These are phyloP conservation scores for Clarias pachynema DNA, from an alignment of 2,797 vertebrate genomes.

Conservation along the genomic window DNA sequence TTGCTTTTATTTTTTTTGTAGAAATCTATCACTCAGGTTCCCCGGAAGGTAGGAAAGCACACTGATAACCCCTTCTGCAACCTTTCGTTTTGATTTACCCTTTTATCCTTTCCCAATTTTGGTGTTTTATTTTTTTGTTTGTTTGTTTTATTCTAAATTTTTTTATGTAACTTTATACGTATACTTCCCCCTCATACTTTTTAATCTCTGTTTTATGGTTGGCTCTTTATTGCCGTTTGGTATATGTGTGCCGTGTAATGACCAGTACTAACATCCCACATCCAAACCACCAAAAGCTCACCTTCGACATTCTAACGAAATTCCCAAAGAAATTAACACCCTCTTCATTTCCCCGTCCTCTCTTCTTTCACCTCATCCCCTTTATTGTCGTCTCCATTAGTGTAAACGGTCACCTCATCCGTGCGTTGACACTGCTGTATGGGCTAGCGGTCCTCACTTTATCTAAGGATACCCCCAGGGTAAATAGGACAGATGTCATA, in stretches of 20 bases:
- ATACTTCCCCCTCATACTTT: slow-evolving; percentile 63
- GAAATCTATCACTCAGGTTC: slow-evolving; percentile 99
- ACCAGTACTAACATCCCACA: slow-evolving; percentile 68
- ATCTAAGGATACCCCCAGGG: slow-evolving; percentile 28
- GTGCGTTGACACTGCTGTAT: slow-evolving; percentile 25
- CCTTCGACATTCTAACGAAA: slow-evolving; percentile 62
- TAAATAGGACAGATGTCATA: slow-evolving; percentile 35
- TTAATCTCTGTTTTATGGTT: slow-evolving; percentile 44
- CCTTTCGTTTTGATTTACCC: slow-evolving; percentile 59
- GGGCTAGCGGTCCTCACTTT: background rate
- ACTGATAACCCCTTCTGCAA: slow-evolving; percentile 66
- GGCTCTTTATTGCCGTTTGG: slow-evolving; percentile 61
- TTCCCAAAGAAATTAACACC: slow-evolving; percentile 63
- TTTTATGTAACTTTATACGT: slow-evolving; percentile 71
- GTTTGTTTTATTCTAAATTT: background rate
- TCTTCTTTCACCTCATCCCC: slow-evolving; percentile 42
- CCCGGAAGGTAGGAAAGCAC: slow-evolving; percentile 94
- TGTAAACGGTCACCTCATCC: slow-evolving; percentile 43
- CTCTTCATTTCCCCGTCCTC: slow-evolving; percentile 57
- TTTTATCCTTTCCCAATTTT: slow-evolving; percentile 61
- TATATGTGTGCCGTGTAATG: slow-evolving; percentile 70
- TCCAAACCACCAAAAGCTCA: slow-evolving; percentile 63
- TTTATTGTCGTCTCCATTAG: slow-evolving; percentile 41
- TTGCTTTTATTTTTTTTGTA: slow-evolving; percentile 85
- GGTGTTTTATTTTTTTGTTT: slow-evolving; percentile 59